Conservation (phyloP, 2,888 invertebrate species). For the Dasysyrphus tricinctus region DNA sequence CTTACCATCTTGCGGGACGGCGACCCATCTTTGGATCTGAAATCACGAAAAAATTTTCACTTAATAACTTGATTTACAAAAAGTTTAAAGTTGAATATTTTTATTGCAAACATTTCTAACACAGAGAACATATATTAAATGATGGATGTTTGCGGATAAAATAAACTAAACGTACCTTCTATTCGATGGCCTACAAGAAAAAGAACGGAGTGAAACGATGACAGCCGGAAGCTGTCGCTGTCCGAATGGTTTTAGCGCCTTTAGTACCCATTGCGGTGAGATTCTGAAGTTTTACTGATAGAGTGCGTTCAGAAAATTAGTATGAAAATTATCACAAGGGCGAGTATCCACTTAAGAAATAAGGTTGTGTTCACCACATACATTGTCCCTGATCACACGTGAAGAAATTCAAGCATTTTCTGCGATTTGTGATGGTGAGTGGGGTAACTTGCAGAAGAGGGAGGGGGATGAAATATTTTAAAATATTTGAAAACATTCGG, state of each 20-base stretch:
- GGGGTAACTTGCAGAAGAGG: too few relatives aligned
- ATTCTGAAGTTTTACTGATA: neutral
- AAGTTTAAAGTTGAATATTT: neutral
- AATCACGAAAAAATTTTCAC: conserved; percentile 75
- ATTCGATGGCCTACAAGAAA: conserved; percentile 67
- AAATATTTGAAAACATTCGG: too few relatives aligned
- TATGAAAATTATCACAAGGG: neutral
- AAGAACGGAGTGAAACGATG: conserved; percentile 66
- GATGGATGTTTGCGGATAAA: conserved; percentile 64
- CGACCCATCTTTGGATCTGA: conserved; percentile 94
- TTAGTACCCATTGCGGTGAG: neutral
- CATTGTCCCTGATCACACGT: too few relatives aligned
- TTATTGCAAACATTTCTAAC: conserved; percentile 39
- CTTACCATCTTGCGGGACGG: conserved; percentile 99
- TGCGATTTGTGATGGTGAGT: too few relatives aligned
- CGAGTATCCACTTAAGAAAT: too few relatives aligned
- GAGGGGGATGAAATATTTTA: too few relatives aligned
- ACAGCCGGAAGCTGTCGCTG: conserved; percentile 61
- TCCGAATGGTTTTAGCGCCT: conserved; percentile 7
- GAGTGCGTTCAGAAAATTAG: conserved; percentile 17
- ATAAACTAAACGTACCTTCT: conserved; percentile 61
- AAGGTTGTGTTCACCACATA: too few relatives aligned
- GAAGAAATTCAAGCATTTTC: too few relatives aligned
- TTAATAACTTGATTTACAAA: conserved; percentile 63
- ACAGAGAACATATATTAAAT: conserved; percentile 41